Evolutionary conservation across 1,140 invertebrate species (phyloP), one percentile per base, ranked within the genome.

Genomic region (Coptotermes formosanus): DNA sequence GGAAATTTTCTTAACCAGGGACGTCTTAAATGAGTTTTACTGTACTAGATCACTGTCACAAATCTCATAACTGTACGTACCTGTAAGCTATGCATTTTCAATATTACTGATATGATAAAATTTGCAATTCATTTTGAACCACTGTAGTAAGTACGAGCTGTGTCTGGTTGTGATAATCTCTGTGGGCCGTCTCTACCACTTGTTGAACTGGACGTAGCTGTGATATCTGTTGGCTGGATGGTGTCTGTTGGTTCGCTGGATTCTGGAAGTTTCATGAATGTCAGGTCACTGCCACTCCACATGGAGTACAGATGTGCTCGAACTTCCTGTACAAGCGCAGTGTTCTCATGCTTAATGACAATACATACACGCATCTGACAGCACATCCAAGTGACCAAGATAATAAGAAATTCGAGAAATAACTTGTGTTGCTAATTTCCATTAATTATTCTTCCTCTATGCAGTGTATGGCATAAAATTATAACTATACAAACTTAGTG

Each of bases 271-370:
- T 91, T 92, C 81, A 92, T 93, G 87, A 93, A 93, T 43, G 92
- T 91, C 86, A 92, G 88, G 87, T 93, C 92, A 85, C 90, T 90
- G 59, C 92, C 92, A 86, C 91, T 92, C 92, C 92, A 93, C 92
- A 93, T 92, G 52, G 92, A 92, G 86, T 93, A 93, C n/a, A 93
- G 88, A 85, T 92, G 92, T 85, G 92, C 85, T 16, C 87, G 75
- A 25, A 91, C 87, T 90, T 92, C 91, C 91, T 92, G 87, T 83
- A 89, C 88, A 48, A 55, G 14, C 52, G 6, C 16, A 55, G 52
- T 55, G 4, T 55, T 55, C 14, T 4, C 52, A 55, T 55, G 14
- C 52, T 55, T 55, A 16, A 55, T 21, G 52, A 55, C 52, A 16
- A 55, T 21, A 55, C 3, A 55, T 19, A 21, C 19, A 55, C 21